Evolutionary conservation across 2,888 invertebrate genomes (phyloP), one percentile per base, ranked within the genome.

Genomic region (Tachina fera): DNA sequence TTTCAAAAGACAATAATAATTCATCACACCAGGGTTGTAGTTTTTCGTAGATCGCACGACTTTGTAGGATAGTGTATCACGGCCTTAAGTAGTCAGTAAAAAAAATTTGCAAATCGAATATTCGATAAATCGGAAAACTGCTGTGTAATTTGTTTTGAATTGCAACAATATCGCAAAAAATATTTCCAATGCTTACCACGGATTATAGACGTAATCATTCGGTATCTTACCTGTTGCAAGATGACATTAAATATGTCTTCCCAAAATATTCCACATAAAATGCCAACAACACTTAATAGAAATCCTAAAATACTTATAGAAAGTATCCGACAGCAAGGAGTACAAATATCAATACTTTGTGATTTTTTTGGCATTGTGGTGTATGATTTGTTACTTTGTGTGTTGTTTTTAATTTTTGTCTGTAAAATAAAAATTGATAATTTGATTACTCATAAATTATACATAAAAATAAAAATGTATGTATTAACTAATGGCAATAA

Each of bases 181-280:
- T 31, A 16, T 53, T 53, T 16, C 19, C 19, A 53, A 9, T 6
- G 9, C 10, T 3, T 16, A 10, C 19, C 16, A 9, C 19, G 9
- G 9, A 16, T 10, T 16, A 16, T 53, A 53, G 9, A 16, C 10
- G 16, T 53, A 16, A 9, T 19, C 10, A 8, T 53, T 8, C 9
- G 53, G 6, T 47, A 13, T 60, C 84, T 90, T 89, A 93, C 93
- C 91, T 91, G 92, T 61, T 90, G 90, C 87, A 93, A 89, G 86
- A 93, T 91, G 79, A 87, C 88, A 84, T 91, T 89, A 88, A 93
- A 92, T 79, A 93, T 89, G 71, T 92, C 90, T 80, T 90, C 91
- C 93, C 93, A 93, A 89, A 92, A 93, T 88, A 93, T 90, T 61
- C 91, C 92, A 67, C 88, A 90, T 58, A 92, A 76, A 47, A 92